phyloP scores from a whole-genome alignment of 2,113 vertebrate genomes.

The Pungitius pungitius region DNA sequence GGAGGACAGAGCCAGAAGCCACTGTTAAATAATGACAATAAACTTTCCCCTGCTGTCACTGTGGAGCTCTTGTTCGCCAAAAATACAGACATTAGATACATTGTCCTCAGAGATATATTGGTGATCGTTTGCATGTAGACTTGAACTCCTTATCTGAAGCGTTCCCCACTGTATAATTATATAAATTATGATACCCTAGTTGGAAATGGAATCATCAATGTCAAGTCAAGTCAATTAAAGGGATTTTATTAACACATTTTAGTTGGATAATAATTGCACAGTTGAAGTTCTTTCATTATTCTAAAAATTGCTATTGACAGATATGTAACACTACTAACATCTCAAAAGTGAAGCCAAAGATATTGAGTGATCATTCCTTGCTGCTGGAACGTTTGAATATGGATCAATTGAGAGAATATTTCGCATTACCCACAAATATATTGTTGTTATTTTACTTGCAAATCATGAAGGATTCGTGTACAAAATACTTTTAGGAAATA shows the following conservation, averaged over 20 bases:
- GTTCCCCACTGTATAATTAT: constrained; percentile 13
- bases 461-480: background rate
- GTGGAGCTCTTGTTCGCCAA: constrained; percentile 26
- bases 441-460: background rate
- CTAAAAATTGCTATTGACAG: background rate
- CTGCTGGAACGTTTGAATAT: background rate
- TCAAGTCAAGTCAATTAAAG: background rate
- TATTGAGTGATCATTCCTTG: background rate
- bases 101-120: constrained; percentile 1
- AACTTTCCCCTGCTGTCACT: constrained; percentile 61
- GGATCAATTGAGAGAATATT: too few species aligned
- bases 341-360: background rate
- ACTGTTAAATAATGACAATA: constrained; percentile 65
- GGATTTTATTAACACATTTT: background rate
- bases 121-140: constrained; percentile 52
- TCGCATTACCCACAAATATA: background rate
- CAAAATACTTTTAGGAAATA: background rate
- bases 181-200: constrained; percentile 32
- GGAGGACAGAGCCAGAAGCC: constrained; percentile 51
- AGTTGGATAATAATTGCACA: background rate
- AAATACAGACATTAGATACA: constrained; percentile 27
- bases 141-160: constrained; percentile 24
- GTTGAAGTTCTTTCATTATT: background rate
- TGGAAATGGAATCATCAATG: constrained; percentile 3
- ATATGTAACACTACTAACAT: background rate